Base-by-base conservation (phyloP, 2,113 vertebrate genomes). In the Heloderma charlesbogerti region DNA sequence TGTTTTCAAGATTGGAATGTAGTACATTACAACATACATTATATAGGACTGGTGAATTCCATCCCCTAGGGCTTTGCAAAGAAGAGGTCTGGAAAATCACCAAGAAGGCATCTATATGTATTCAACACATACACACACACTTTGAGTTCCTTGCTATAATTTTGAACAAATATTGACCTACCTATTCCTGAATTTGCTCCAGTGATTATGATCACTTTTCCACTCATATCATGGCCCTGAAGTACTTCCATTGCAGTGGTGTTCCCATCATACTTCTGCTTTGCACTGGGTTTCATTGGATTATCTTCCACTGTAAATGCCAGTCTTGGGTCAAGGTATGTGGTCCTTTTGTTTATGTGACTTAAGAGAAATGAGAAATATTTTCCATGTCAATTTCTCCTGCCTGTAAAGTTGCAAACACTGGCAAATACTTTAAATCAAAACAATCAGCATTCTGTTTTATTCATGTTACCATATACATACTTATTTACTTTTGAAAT, bases 331-430 rank as follows among this genome's bases (percentile, higher is more conserved):
- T 99, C 99, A 93, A 99, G 98, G 92, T 99, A 99, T 1, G 99
- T 99, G 74, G 97, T 99, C 92, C 99, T 97, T 96, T 99, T 99
- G 96, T 99, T 99, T 94, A 99, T 99, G 94, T 99, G 99, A 90
- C 99, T 99, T 95, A 77, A 95, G 92, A 90, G 92, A 80, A 94
- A 94, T 94, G 0, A 94, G 63, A 79, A 90, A n/a, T 27, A 34
- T 84, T 34, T n/a, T 71, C 89, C 77, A 91, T 31, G 40, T 1
- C 71, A 81, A 12, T 10, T 45, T 84, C 75, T 27, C 45, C 87
- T 20, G 2, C 22, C 86, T 84, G 2, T 16, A 83, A 51, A 1
- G 29, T 16, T 63, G 2, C 13, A 48, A 80, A 91, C 45, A 74
- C 54, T 82, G 63, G 29, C 78, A 51, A 2, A 27, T 84, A 89